phyloP scores from a whole-genome alignment of 2,888 invertebrate genomes.

The Agriopis leucophaearia region DNA sequence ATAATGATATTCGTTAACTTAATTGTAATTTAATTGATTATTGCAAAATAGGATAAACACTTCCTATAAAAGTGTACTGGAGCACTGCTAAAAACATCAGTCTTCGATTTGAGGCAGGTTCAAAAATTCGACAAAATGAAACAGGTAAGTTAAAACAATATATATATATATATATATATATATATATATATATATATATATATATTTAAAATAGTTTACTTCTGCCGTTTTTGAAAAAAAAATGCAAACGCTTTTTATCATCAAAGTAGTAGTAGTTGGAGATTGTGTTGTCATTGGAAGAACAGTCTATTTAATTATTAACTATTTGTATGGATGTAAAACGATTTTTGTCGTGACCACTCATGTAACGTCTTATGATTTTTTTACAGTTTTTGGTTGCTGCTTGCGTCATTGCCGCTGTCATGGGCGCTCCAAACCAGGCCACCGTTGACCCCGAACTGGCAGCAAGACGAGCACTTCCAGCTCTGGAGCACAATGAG shows the following conservation, averaged over 20 bases:
- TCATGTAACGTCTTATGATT: conserved; percentile 2
- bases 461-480: conserved; percentile 51
- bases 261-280: too few species aligned
- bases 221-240: too few species aligned
- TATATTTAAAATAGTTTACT: not conserved
- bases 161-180: not conserved
- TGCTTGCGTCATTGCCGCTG: conserved; percentile 50
- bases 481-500: conserved; percentile 62
- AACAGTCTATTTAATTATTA: not conserved
- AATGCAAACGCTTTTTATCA: too few species aligned
- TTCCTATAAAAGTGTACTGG: conserved; percentile 30
- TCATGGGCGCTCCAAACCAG: conserved; percentile 43
- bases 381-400: conserved; percentile 55
- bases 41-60: conserved; percentile 27
- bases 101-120: conserved; percentile 13
- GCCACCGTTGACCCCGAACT: conserved; percentile 32
- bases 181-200: not conserved
- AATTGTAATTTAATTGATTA: conserved; percentile 17
- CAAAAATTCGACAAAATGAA: conserved; percentile 52
- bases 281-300: too few species aligned
- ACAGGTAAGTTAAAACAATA: conserved; percentile 51
- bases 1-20: conserved; percentile 10
- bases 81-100: conserved; percentile 19
- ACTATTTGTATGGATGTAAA: not conserved
- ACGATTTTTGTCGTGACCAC: not conserved